Conservation (phyloP, 2,797 vertebrate genomes). For the Dryobates pubescens region DNA sequence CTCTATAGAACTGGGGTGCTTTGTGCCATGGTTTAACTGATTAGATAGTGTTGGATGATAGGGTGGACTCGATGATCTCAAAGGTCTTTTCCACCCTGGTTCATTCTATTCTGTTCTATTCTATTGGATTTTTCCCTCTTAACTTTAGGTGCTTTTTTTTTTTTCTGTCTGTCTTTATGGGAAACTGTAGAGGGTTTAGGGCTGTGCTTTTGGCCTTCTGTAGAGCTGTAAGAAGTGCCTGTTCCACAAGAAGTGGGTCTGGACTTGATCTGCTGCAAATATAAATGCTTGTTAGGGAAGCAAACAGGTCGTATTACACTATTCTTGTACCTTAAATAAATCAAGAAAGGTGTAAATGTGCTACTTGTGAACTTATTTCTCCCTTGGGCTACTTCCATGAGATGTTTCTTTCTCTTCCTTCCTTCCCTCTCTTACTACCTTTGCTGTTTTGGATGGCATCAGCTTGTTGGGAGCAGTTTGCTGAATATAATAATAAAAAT, state of each 20-base stretch:
- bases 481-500: not conserved
- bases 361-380: slow-evolving; percentile 57
- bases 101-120: too few relatives aligned
- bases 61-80: too few relatives aligned
- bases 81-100: too few relatives aligned
- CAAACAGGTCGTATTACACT: slow-evolving; percentile 55
- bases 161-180: fast-evolving
- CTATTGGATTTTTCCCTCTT: too few relatives aligned
- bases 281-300: slow-evolving; percentile 52
- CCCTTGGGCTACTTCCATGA: slow-evolving; percentile 53
- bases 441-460: slow-evolving; percentile 21
- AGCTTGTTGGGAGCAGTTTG: not conserved
- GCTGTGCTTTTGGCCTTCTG: not conserved
- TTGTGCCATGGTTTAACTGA: too few relatives aligned
- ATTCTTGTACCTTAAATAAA: slow-evolving; percentile 67
- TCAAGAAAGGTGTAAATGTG: slow-evolving; percentile 72
- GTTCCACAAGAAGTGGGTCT: not conserved
- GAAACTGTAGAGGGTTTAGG: not conserved
- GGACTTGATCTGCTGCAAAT: slow-evolving; percentile 51
- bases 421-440: not conserved
- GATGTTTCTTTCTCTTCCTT: slow-evolving; percentile 55
- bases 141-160: not conserved
- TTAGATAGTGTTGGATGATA: too few relatives aligned
- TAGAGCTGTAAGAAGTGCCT: not conserved
- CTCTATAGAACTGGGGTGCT: not conserved